Evolutionary conservation across 2,888 invertebrate species (phyloP).

Genomic region (Stenurella melanura): DNA sequence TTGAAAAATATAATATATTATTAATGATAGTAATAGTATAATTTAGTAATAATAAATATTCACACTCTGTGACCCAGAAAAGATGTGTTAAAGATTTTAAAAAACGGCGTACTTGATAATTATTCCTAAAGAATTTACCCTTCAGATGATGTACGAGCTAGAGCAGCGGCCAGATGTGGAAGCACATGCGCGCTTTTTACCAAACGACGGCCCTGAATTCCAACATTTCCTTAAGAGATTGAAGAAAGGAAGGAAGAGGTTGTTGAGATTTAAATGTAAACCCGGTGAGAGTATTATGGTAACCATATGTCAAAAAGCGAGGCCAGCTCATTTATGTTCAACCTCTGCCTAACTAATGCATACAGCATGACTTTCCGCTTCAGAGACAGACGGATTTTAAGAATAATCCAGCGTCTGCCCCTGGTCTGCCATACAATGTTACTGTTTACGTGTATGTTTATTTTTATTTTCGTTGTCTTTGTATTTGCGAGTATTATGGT

Average conservation of each 20-base stretch:
- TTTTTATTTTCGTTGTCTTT: slow-evolving; percentile 43
- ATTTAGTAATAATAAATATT: no score
- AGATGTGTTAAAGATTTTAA: no score
- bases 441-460: slow-evolving; percentile 40
- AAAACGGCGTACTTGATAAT: no score
- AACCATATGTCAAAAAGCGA: slow-evolving; percentile 59
- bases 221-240: slow-evolving; percentile 2
- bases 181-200: neutral
- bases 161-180: neutral
- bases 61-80: no score
- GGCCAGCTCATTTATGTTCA: slow-evolving; percentile 35
- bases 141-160: neutral
- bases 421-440: slow-evolving; percentile 44
- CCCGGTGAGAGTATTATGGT: slow-evolving; percentile 58
- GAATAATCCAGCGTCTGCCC: slow-evolving; percentile 42
- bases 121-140: neutral
- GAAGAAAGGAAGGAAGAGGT: slow-evolving; percentile 56
- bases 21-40: no score
- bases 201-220: neutral
- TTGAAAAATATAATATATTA: no score
- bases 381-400: slow-evolving; percentile 35
- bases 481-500: slow-evolving; percentile 42
- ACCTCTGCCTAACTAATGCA: slow-evolving; percentile 45
- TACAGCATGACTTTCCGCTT: slow-evolving; percentile 49
- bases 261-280: slow-evolving; percentile 50